Percentiles rank a stretch among this genome's conserved stretches.
phyloP scores from a whole-genome alignment of 1,140 invertebrate genomes.

The Parapsyche elsis region DNA sequence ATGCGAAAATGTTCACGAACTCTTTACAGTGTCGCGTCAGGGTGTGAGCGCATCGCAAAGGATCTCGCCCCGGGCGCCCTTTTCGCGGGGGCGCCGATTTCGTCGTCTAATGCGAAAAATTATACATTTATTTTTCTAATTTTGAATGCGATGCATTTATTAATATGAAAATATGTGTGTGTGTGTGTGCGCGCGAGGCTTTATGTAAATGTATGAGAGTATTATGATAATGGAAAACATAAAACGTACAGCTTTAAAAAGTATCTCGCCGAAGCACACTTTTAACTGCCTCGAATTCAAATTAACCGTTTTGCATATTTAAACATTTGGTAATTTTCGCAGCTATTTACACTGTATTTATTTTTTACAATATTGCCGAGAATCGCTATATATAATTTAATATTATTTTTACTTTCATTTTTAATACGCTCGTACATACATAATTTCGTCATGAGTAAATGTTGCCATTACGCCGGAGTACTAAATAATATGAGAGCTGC shows the following conservation, averaged over 20 bases:
- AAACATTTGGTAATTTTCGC: conserved; percentile 35
- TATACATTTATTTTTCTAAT: no score
- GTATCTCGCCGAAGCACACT: conserved; percentile 28
- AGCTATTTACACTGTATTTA: conserved; percentile 35
- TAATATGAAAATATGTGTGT: background rate
- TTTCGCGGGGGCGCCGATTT: no score
- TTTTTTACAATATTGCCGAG: conserved; percentile 15
- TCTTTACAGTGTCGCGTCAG: background rate
- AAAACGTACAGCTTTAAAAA: conserved; percentile 31
- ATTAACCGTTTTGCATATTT: conserved; percentile 39
- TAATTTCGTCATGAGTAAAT: no score
- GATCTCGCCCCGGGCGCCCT: background rate
- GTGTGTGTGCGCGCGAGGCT: background rate
- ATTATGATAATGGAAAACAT: conserved; percentile 32
- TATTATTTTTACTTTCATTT: no score
- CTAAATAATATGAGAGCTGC: no score
- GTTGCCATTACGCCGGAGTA: no score
- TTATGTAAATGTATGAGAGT: conserved; percentile 5
- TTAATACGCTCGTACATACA: no score
- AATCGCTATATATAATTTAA: background rate
- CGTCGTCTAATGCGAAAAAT: no score
- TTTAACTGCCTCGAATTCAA: conserved; percentile 28
- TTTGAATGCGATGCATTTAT: background rate
- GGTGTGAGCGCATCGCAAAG: background rate
- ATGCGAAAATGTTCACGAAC: conserved; percentile 19